Base-by-base conservation (phyloP, 2,113 vertebrate species). In the Brachyhypopomus gauderio region DNA sequence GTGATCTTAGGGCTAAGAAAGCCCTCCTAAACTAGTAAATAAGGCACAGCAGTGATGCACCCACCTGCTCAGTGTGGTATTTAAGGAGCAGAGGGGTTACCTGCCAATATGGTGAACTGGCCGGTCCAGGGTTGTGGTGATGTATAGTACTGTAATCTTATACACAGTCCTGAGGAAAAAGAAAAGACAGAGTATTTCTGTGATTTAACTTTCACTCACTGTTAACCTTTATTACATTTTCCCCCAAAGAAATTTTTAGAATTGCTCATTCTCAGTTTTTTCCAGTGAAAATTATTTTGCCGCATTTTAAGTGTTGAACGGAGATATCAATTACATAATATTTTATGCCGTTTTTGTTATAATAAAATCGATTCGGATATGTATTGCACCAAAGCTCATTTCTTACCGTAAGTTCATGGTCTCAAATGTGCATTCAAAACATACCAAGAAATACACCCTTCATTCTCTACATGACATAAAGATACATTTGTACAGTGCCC, bases 1-100 rank as follows among this genome's bases (percentile, higher is more conserved):
- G 67, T 70, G 45, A 67, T 77, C 48, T 63, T 72, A 64, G 48
- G 63, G 66, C 41, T 64, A 48, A 77, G 74, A 77, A 72, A 52
- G 58, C 17, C 73, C 60, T 66, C 30, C 52, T 48, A 63, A 77
- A 27, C 45, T 23, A 72, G n/a, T 58, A 72, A 63, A 77, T 22
- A 52, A 63, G 67, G 58, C 67, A 58, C 63, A 41, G 23, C 27
- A 82, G 38, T 9, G 55, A 64, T 48, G 67, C 30, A 63, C 52
- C 71, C 38, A 16, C 30, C 0, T 59, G 9, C 36, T 59, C 34
- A 27, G 55, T 60, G 38, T 45, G 52, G 38, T 20, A 55, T 79
- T 67, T 41, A 41, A 41, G 41, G 41, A 41, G 41, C 41, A 66
- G 11, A 30, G 63, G 34, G 27, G 12, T 8, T 66, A 27, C 6